Conservation (phyloP, 2,797 vertebrate genomes). For the Propithecus deckenii region DNA sequence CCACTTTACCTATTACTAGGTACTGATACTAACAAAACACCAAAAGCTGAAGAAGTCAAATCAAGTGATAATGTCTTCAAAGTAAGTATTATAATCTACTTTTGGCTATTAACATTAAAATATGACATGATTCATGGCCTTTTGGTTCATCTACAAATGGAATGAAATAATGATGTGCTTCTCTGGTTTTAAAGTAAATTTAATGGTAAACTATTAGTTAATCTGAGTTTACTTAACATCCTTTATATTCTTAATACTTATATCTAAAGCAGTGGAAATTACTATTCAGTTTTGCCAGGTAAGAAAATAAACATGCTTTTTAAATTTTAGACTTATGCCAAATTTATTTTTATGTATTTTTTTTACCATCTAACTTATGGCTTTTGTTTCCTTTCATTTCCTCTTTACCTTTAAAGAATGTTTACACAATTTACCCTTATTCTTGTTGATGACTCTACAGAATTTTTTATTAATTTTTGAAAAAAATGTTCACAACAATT, state of each 20-base stretch:
- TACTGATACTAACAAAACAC: neutral
- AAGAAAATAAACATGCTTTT: neutral
- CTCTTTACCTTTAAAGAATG: neutral
- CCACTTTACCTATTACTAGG: slow-evolving; percentile 71
- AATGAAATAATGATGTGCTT: neutral
- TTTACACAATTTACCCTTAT: slow-evolving; percentile 10
- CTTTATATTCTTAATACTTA: neutral
- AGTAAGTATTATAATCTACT: slow-evolving; percentile 73
- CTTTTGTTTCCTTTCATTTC: neutral
- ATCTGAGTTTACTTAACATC: neutral
- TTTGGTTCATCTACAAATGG: neutral
- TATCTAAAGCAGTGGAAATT: neutral
- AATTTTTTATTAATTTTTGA: neutral
- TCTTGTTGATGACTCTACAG: neutral
- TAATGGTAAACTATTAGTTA: neutral
- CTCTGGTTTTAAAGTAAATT: neutral
- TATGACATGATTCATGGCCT: neutral
- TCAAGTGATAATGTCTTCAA: slow-evolving; percentile 39
- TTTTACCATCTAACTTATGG: neutral
- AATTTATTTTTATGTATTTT: neutral
- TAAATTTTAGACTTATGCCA: neutral
- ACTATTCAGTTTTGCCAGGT: neutral
- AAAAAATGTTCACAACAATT: neutral
- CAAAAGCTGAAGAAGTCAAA: neutral
- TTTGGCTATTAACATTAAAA: slow-evolving; percentile 20